Evolutionary conservation across 2,888 invertebrate genomes (phyloP).

Genomic region (Pandemis cinnamomeana): DNA sequence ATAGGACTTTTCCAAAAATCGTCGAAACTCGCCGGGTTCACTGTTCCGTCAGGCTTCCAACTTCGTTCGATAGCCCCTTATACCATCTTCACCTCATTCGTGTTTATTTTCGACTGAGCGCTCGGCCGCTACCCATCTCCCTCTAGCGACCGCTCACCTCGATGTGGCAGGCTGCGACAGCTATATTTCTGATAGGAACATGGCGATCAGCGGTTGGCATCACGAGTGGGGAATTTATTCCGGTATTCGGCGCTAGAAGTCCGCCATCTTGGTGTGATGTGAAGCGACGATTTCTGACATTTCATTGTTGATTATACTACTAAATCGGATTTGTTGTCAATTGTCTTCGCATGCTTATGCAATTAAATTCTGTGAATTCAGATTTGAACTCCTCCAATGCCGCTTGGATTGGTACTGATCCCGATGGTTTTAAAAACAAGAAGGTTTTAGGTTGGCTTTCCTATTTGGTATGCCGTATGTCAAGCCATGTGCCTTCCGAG

Average conservation of each 20-base stretch:
- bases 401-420: neutral
- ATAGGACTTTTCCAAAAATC: slow-evolving; percentile 17
- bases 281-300: slow-evolving; percentile 8
- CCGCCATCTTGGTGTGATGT: slow-evolving; percentile 64
- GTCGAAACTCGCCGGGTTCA: slow-evolving; percentile 36
- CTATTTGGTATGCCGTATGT: neutral
- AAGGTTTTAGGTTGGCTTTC: neutral
- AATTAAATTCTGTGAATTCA: neutral
- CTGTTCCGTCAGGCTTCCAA: slow-evolving; percentile 46
- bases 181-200: slow-evolving; percentile 51
- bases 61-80: slow-evolving; percentile 64
- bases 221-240: slow-evolving; percentile 68
- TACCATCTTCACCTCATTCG: slow-evolving; percentile 71
- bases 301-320: neutral
- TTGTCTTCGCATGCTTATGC: neutral
- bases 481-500: too few species aligned
- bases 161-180: slow-evolving; percentile 49
- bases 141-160: slow-evolving; percentile 46
- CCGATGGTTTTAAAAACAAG: neutral
- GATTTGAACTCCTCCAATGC: neutral
- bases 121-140: slow-evolving; percentile 50
- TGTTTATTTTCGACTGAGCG: slow-evolving; percentile 52
- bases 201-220: slow-evolving; percentile 55
- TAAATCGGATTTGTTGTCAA: neutral
- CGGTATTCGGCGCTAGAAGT: slow-evolving; percentile 58